phyloP scores from a whole-genome alignment of 2,113 vertebrate species.

The Podocnemis expansa region DNA sequence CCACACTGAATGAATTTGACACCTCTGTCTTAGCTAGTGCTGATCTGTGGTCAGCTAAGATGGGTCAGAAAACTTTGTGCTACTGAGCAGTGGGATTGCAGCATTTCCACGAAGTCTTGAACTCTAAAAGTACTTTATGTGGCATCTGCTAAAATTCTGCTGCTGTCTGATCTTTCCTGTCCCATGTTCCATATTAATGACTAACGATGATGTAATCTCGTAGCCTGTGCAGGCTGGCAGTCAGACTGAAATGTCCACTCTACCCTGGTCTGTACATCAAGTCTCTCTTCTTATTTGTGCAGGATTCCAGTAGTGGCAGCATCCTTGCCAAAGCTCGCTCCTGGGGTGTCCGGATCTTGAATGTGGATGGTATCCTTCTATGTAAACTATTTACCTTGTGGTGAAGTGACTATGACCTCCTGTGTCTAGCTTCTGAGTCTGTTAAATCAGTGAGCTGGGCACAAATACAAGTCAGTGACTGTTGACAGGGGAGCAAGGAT shows the following conservation, averaged over 20 bases:
- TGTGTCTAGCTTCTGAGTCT: too few relatives aligned
- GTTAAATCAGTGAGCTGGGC: not conserved
- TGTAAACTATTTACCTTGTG: not conserved
- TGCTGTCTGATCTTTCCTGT: not conserved
- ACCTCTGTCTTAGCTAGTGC: too few relatives aligned
- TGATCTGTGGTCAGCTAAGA: not conserved
- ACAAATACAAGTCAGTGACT: not conserved
- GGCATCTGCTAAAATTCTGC: not conserved
- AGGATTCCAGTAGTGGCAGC: slow-evolving; percentile 77
- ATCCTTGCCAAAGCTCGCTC: slow-evolving; percentile 80
- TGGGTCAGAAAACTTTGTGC: not conserved
- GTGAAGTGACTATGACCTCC: not conserved
- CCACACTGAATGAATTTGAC: too few relatives aligned
- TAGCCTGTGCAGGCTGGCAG: not conserved
- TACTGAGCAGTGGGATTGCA: not conserved
- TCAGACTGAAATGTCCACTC: not conserved
- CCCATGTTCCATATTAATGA: not conserved
- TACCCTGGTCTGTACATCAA: slow-evolving; percentile 1
- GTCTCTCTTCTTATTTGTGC: slow-evolving; percentile 24
- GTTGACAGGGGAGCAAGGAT: not conserved
- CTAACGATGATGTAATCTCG: not conserved
- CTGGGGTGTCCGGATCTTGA: slow-evolving; percentile 86
- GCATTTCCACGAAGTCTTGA: not conserved
- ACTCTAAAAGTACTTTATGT: not conserved
- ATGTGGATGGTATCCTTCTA: slow-evolving; percentile 82